Percentiles rank a stretch among this genome's conserved stretches.
These are phyloP conservation scores for Oligia strigilis DNA, from an alignment of 2,888 invertebrate genomes.

Conservation along the genomic window DNA sequence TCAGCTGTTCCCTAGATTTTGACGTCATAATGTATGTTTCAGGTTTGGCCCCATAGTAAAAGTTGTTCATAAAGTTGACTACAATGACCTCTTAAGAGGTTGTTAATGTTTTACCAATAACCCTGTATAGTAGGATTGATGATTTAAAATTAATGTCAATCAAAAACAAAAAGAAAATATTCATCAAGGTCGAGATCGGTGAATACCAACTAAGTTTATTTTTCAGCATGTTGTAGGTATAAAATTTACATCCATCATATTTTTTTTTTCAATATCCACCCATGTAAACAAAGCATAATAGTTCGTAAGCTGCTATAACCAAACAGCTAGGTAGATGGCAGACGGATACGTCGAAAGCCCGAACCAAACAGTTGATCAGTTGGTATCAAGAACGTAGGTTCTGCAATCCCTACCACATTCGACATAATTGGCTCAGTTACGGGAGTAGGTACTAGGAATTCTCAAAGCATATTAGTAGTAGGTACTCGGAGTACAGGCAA, in stretches of 20 bases:
- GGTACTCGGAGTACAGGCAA: neutral
- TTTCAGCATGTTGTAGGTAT: no score
- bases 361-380: slow-evolving; percentile 14
- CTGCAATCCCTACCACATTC: neutral
- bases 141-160: neutral
- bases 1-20: no score
- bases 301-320: neutral
- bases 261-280: neutral
- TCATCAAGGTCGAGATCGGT: neutral
- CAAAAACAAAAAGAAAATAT: neutral
- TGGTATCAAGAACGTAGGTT: neutral
- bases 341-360: neutral
- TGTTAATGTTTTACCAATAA: no score
- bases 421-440: neutral
- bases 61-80: no score
- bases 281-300: neutral
- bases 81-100: no score
- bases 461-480: neutral
- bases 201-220: neutral
- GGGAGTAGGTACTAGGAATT: slow-evolving; percentile 2
- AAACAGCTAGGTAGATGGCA: neutral
- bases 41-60: no score
- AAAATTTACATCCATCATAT: neutral
- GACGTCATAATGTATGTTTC: no score
- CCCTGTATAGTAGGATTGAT: neutral